A percentile compares a stretch with the other conserved stretches of the same genome.
Evolutionary conservation across 2,888 invertebrate genomes (phyloP).

Genomic region (Netelia melanura): DNA sequence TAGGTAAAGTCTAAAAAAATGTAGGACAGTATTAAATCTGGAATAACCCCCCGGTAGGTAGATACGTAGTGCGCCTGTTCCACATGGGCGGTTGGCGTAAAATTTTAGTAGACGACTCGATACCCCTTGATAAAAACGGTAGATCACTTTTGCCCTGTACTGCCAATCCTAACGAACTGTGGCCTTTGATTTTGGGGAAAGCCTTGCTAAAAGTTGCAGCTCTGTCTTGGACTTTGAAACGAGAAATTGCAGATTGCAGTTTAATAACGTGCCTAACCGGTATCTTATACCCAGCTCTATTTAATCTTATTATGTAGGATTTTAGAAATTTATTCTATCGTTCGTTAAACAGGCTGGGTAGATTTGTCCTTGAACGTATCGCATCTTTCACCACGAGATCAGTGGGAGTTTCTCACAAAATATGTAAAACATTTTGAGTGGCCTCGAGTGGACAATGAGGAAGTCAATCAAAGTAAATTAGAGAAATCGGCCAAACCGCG

Average conservation of each 20-base stretch:
- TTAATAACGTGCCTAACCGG: constrained; percentile 85
- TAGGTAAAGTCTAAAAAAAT: constrained; percentile 1
- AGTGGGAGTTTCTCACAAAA: constrained; percentile 76
- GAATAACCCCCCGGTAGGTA: constrained; percentile 79
- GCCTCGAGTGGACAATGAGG: constrained; percentile 12
- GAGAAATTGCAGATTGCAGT: constrained; percentile 84
- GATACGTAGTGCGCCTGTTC: constrained; percentile 85
- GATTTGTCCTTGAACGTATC: constrained; percentile 70
- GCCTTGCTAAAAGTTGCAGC: constrained; percentile 85
- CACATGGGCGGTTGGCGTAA: constrained; percentile 86
- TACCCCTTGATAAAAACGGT: constrained; percentile 83
- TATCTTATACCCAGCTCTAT: constrained; percentile 18
- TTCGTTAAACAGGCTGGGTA: constrained; percentile 74
- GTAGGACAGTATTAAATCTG: no score
- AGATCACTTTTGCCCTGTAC: constrained; percentile 83
- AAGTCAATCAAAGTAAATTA: background rate
- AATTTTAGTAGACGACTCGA: constrained; percentile 84
- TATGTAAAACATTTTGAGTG: constrained; percentile 75
- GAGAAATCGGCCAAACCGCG: constrained; percentile 27
- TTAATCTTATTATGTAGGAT: background rate
- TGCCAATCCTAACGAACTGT: constrained; percentile 81
- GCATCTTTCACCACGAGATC: constrained; percentile 73
- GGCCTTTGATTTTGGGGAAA: constrained; percentile 85
- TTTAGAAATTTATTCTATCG: background rate
- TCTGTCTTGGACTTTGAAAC: constrained; percentile 80